Conservation (phyloP, 2,797 vertebrate species). For the Sebastes vulpes region DNA sequence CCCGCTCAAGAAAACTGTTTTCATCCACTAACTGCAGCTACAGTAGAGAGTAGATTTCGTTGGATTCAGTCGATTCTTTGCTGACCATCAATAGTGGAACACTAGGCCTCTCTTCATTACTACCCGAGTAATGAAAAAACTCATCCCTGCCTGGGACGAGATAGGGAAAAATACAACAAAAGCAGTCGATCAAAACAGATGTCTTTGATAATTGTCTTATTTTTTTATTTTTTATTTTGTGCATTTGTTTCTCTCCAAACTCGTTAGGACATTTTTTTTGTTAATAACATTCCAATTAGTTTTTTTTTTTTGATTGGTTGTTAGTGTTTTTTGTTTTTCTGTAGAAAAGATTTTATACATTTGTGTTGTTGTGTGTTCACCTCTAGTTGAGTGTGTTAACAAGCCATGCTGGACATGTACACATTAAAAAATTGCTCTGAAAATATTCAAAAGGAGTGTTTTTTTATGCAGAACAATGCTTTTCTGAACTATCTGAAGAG, state of each 20-base stretch:
- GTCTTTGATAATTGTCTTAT: constrained; percentile 57
- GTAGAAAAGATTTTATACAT: constrained; percentile 87
- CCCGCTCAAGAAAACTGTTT: constrained; percentile 21
- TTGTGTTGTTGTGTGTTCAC: constrained; percentile 87
- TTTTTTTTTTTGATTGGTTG: constrained; percentile 60
- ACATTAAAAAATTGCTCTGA: constrained; percentile 84
- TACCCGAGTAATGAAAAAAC: constrained; percentile 26
- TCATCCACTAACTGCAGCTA: constrained; percentile 51
- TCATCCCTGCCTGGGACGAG: constrained; percentile 30
- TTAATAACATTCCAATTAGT: constrained; percentile 85
- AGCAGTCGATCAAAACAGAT: constrained; percentile 20
- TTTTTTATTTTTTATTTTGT: constrained; percentile 61
- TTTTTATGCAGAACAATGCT: background rate
- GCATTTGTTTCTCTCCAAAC: constrained; percentile 64
- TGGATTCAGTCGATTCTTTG: constrained; percentile 6
- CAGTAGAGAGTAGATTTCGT: constrained; percentile 34
- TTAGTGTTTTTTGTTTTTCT: constrained; percentile 54
- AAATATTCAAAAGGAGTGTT: constrained; percentile 14
- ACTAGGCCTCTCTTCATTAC: constrained; percentile 20
- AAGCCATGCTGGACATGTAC: constrained; percentile 91
- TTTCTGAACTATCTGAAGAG: background rate
- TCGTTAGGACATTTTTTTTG: constrained; percentile 65
- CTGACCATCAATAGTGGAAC: constrained; percentile 24
- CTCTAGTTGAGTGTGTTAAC: constrained; percentile 89
- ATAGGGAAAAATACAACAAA: background rate